Evolutionary conservation across 2,113 vertebrate species (phyloP).

Genomic region (Argyrosomus japonicus): DNA sequence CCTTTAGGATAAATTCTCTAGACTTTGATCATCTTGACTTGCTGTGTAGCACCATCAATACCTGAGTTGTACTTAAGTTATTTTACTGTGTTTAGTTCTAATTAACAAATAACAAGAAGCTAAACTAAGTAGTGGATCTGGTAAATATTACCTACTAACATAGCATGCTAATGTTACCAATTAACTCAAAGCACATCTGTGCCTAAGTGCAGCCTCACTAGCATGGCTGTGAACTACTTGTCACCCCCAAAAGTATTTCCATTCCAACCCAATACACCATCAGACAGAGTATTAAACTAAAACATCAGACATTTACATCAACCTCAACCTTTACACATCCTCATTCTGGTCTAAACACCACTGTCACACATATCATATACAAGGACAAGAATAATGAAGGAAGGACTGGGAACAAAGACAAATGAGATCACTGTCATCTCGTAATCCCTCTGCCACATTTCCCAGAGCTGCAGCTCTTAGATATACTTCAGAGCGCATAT

Average conservation of each 20-base stretch:
- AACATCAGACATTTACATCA: constrained; percentile 9
- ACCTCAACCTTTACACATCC: background rate
- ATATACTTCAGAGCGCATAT: constrained; percentile 6
- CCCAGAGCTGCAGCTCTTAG: background rate
- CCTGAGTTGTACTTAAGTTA: too few relatives aligned
- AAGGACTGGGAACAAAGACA: constrained; percentile 3
- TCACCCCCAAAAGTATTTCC: background rate
- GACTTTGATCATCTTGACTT: too few relatives aligned
- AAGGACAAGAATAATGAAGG: constrained; percentile 17
- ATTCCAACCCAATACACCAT: background rate
- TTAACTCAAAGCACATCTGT: background rate
- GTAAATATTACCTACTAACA: too few relatives aligned
- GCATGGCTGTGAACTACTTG: background rate
- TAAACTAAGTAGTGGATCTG: too few relatives aligned
- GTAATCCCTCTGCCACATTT: constrained; percentile 3
- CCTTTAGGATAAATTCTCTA: background rate
- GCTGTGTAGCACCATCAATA: too few relatives aligned
- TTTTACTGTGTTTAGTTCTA: too few relatives aligned
- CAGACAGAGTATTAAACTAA: background rate
- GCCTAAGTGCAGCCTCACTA: background rate
- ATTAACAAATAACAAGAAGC: too few relatives aligned
- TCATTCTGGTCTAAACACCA: background rate
- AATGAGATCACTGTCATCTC: constrained; percentile 20
- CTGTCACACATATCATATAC: constrained; percentile 3
- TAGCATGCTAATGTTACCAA: too few relatives aligned